These are phyloP conservation scores for Nesogale talazaci DNA, from an alignment of 2,113 vertebrate species.

Conservation along the genomic window DNA sequence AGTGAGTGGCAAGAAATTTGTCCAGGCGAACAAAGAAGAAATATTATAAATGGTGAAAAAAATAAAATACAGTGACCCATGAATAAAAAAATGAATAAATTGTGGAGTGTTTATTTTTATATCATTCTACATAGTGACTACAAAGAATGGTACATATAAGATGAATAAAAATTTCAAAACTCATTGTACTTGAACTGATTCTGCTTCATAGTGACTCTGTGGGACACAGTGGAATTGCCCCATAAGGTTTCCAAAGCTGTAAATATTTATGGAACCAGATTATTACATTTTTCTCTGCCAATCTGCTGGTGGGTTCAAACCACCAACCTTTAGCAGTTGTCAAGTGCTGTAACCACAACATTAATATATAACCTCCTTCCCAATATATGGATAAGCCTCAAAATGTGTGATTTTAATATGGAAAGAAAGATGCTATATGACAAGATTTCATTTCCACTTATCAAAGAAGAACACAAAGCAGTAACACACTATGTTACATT, in stretches of 20 bases:
- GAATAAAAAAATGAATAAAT: background rate
- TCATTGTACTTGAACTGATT: background rate
- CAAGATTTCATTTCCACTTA: background rate
- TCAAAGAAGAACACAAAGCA: background rate
- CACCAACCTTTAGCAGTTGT: too few species aligned
- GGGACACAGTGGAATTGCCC: background rate
- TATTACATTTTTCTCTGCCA: background rate
- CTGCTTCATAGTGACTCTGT: background rate
- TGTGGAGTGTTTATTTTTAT: background rate
- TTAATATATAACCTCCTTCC: background rate
- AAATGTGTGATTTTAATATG: constrained; percentile 7
- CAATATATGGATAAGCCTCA: background rate
- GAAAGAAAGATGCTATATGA: background rate
- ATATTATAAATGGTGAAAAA: background rate
- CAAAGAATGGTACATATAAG: background rate
- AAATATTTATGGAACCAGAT: background rate
- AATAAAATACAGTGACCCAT: background rate
- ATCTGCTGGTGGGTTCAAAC: background rate
- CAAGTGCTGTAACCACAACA: background rate
- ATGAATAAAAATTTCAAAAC: too few species aligned
- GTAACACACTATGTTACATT: background rate
- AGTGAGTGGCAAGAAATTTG: background rate
- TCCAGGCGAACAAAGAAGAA: background rate
- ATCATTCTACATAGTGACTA: background rate
- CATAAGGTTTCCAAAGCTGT: background rate